Percentiles rank a stretch among this genome's conserved stretches.
These are phyloP conservation scores for Spicauda simplicius DNA, from an alignment of 2,888 invertebrate genomes.

Conservation along the genomic window DNA sequence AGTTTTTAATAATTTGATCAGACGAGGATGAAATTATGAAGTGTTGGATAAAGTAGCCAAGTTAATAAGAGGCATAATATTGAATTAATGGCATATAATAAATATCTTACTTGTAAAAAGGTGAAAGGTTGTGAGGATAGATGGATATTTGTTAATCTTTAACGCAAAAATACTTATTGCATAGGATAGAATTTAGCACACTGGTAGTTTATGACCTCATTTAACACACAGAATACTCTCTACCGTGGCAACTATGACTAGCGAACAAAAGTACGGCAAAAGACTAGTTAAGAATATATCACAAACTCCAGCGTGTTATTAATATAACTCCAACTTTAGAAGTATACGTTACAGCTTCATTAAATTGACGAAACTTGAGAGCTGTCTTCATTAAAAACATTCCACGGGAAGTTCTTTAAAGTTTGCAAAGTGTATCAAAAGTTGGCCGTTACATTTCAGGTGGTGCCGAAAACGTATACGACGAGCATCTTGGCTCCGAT, in stretches of 20 bases:
- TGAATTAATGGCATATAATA: neutral
- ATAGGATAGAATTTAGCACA: too few relatives aligned
- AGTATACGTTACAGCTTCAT: slow-evolving; percentile 1
- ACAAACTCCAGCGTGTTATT: neutral
- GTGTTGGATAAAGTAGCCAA: too few relatives aligned
- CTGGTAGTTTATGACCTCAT: too few relatives aligned
- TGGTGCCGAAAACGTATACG: slow-evolving; percentile 79
- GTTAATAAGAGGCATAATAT: neutral
- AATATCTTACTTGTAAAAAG: neutral
- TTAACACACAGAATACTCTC: too few relatives aligned
- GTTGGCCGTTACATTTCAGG: slow-evolving; percentile 57
- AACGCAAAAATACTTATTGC: too few relatives aligned
- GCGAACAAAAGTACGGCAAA: too few relatives aligned
- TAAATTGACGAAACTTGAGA: neutral
- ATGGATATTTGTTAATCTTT: too few relatives aligned
- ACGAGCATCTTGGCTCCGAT: slow-evolving; percentile 87
- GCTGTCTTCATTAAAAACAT: neutral
- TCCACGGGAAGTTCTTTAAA: neutral
- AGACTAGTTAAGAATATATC: neutral
- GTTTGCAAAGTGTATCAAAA: slow-evolving; percentile 5
- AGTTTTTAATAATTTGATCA: neutral
- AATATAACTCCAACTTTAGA: neutral
- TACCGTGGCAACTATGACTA: too few relatives aligned
- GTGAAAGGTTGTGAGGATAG: too few relatives aligned
- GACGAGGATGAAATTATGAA: too few relatives aligned